Conservation (phyloP, 2,797 vertebrate genomes). For the Epinephelus awoara region DNA sequence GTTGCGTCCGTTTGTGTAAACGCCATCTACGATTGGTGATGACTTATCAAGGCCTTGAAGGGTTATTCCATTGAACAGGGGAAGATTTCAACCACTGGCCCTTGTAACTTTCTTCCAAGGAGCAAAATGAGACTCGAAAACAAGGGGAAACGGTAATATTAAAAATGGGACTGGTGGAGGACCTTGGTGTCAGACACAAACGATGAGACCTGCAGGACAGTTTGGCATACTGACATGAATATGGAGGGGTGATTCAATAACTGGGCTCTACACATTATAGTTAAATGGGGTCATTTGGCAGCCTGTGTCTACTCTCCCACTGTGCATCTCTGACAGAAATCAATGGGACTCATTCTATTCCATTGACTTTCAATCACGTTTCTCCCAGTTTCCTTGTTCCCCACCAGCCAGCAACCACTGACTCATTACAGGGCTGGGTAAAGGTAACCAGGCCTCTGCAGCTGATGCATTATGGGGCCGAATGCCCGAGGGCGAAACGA, state of each 20-base stretch:
- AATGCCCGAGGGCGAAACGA: conserved; percentile 42
- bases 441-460: conserved; percentile 62
- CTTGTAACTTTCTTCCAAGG: no score
- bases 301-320: conserved; percentile 51
- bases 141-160: no score
- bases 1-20: no score
- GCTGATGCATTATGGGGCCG: conserved; percentile 49
- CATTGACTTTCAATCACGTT: conserved; percentile 81
- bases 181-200: conserved; percentile 26
- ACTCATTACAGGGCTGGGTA: conserved; percentile 65
- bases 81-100: no score
- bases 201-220: conserved; percentile 58
- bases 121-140: no score
- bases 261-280: conserved; percentile 68
- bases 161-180: no score
- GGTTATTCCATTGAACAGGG: no score
- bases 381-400: conserved; percentile 52
- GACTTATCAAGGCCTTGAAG: no score
- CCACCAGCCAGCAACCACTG: conserved; percentile 55
- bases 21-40: no score
- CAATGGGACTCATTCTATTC: conserved; percentile 75
- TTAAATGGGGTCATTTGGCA: conserved; percentile 77
- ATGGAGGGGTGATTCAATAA: conserved; percentile 63
- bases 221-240: conserved; percentile 43
- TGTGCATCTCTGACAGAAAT: conserved; percentile 64